Evolutionary conservation across 2,797 vertebrate genomes (phyloP).

Genomic region (Brachyalestes nurse): DNA sequence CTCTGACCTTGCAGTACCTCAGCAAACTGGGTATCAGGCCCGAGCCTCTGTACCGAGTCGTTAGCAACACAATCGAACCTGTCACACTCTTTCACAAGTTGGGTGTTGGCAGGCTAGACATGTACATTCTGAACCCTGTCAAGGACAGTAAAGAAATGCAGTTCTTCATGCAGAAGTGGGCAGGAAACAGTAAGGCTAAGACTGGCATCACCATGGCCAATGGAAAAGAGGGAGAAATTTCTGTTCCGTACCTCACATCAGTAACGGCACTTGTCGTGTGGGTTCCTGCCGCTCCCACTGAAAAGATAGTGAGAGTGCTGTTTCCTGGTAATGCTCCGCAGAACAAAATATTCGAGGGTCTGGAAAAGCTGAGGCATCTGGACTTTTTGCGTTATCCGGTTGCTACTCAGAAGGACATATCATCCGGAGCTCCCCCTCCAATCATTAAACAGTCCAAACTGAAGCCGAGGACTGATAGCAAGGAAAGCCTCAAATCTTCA

Average conservation of each 20-base stretch:
- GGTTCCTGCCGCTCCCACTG: constrained; percentile 93
- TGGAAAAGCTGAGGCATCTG: constrained; percentile 95
- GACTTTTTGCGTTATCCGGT: constrained; percentile 95
- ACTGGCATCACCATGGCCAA: constrained; percentile 92
- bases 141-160: constrained; percentile 99
- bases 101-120: constrained; percentile 95
- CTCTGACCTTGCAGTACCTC: constrained; percentile 93
- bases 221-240: constrained; percentile 98
- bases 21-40: constrained; percentile 91
- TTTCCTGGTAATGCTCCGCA: constrained; percentile 99
- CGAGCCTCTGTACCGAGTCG: constrained; percentile 92
- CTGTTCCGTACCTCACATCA: constrained; percentile 96
- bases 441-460: constrained; percentile 93
- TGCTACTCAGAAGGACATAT: constrained; percentile 93
- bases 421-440: constrained; percentile 83
- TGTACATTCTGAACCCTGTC: constrained; percentile 96
- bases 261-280: constrained; percentile 97
- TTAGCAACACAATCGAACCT: constrained; percentile 93
- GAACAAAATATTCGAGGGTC: constrained; percentile 98
- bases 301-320: constrained; percentile 96
- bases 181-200: constrained; percentile 98
- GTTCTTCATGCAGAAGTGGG: constrained; percentile 99
- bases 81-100: constrained; percentile 98
- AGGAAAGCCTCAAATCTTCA: constrained; percentile 95
- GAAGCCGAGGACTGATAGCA: constrained; percentile 94